Base-by-base conservation (phyloP, 2,888 invertebrate genomes). In the Aspidiotus destructor region DNA sequence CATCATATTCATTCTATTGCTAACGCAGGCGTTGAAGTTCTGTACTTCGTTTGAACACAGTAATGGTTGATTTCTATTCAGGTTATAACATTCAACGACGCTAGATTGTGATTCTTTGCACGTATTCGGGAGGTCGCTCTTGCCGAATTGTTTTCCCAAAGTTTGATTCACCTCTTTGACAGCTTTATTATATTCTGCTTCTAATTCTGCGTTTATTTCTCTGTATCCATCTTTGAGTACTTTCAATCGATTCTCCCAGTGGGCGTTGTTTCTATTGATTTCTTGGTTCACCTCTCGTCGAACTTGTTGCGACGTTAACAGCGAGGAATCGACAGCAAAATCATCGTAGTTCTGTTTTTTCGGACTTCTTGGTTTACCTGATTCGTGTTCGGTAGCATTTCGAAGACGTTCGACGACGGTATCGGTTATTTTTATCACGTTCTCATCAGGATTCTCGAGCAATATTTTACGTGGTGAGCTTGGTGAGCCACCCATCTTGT, bases 221-320 rank as follows among this genome's bases (percentile, higher is more conserved):
- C 40, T 16, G 40, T 65, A 65, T 10, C 65, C 52, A 8, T 65
- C 65, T 16, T 48, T 44, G 9, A 65, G 17, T 5, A 28, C 15
- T 28, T 65, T 65, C 28, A 65, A 10, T 8, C 65, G 65, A 40
- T 48, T 65, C 15, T 65, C 65, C 65, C 65, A 65, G 11, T 65
- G 58, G 10, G 41, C 13, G 16, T 65, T 58, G 40, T 65, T 65
- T n/a, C n/a, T 11, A 1, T 57, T 40, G n/a, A 65, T 58, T 15
- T 41, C 65, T n/a, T 41, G 41, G n/a, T 65, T 55, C 2, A 65
- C 48, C n/a, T 65, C 57, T 15, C 57, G 57, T 40, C 65, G 17
- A 10, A 65, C 17, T 17, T 44, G 44, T 44, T 58, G 65, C 13
- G 65, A 65, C 15, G 58, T 58, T 8, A 65, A 44, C 15, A 44